Conservation (phyloP, 2,113 vertebrate genomes). For the Talpa occidentalis region DNA sequence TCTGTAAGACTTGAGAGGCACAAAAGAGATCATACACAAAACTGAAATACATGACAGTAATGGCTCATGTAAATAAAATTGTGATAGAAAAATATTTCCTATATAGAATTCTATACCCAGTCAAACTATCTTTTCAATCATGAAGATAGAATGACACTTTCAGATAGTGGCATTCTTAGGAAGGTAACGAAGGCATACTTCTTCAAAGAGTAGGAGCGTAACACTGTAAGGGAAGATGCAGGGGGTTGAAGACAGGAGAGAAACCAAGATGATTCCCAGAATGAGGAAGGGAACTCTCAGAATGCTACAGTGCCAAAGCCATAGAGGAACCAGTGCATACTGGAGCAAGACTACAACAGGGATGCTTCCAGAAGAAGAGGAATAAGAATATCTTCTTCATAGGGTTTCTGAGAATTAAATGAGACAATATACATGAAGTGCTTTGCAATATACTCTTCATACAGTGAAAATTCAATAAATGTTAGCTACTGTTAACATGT, state of each 20-base stretch:
- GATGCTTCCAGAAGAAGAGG: neutral
- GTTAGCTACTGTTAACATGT: neutral
- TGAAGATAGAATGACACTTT: neutral
- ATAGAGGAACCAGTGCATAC: neutral
- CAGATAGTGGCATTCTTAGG: neutral
- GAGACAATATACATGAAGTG: neutral
- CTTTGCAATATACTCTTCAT: neutral
- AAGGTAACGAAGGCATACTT: neutral
- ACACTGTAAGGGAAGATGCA: neutral
- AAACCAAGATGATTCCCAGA: neutral
- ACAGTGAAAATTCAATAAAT: neutral
- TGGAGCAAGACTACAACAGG: neutral
- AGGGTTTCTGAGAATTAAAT: slow-evolving; percentile 26
- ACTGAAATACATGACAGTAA: neutral
- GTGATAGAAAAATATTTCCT: neutral
- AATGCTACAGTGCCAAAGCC: neutral
- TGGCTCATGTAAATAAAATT: neutral
- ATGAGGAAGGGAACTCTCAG: neutral
- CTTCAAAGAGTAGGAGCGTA: neutral
- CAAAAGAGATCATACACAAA: slow-evolving; percentile 16
- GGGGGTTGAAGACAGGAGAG: neutral
- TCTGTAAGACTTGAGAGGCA: neutral
- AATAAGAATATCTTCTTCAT: neutral
- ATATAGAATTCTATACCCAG: slow-evolving; percentile 3
- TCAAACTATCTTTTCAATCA: neutral